Conservation (phyloP, 2,888 invertebrate species). For the Horisme vitalbata region DNA sequence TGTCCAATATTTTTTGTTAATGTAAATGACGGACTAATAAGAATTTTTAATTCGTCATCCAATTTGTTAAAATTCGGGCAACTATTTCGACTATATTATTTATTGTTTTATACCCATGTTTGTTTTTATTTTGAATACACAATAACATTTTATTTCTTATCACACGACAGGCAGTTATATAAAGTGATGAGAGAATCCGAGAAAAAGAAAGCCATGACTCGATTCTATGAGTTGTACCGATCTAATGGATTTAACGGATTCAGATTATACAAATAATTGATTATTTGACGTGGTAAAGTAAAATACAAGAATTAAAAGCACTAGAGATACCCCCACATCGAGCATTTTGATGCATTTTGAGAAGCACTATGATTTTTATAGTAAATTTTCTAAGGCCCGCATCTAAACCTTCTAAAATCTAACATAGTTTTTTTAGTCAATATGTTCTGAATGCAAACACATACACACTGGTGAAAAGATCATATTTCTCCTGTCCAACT, state of each 20-base stretch:
- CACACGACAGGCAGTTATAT: conserved; percentile 71
- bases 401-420: conserved; percentile 20
- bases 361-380: conserved; percentile 33
- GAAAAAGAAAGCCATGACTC: conserved; percentile 69
- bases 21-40: no score
- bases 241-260: conserved; percentile 65
- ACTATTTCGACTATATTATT: not conserved
- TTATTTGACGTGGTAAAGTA: conserved; percentile 65
- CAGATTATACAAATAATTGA: conserved; percentile 62
- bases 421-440: conserved; percentile 34
- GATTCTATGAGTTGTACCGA: conserved; percentile 71
- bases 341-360: conserved; percentile 63
- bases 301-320: conserved; percentile 40
- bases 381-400: conserved; percentile 8
- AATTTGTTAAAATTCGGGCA: no score
- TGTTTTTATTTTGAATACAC: conserved; percentile 41
- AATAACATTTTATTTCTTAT: conserved; percentile 58
- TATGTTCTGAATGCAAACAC: conserved; percentile 77
- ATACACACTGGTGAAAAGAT: conserved; percentile 35
- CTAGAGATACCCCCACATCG: conserved; percentile 39
- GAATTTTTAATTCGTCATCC: no score
- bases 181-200: conserved; percentile 72
- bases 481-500: conserved; percentile 29
- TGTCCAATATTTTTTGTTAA: no score
- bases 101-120: not conserved